These are phyloP conservation scores for Sphecodes monilicornis DNA, from an alignment of 2,888 invertebrate species.

Conservation along the genomic window DNA sequence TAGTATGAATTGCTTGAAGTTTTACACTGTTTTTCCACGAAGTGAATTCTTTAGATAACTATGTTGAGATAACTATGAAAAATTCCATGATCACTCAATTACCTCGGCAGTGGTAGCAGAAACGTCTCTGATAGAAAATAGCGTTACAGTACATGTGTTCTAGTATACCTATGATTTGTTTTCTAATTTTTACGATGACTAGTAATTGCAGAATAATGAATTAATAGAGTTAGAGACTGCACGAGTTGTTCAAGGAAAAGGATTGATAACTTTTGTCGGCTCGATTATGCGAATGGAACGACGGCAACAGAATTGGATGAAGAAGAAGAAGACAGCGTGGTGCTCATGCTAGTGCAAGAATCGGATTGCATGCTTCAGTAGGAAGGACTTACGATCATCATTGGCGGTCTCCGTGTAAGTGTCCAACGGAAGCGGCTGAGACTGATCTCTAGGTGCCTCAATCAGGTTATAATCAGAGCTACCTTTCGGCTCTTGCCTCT, in stretches of 20 bases:
- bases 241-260: neutral
- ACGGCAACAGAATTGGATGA: neutral
- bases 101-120: too few relatives aligned
- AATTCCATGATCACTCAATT: too few relatives aligned
- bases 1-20: too few relatives aligned
- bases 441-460: constrained; percentile 81
- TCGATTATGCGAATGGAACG: neutral
- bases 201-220: too few relatives aligned
- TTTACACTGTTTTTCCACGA: too few relatives aligned
- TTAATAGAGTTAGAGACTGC: too few relatives aligned
- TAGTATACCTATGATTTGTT: too few relatives aligned
- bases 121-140: too few relatives aligned
- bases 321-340: constrained; percentile 17
- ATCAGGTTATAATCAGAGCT: constrained; percentile 81
- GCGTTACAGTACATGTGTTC: too few relatives aligned
- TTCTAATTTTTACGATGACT: too few relatives aligned
- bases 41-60: too few relatives aligned
- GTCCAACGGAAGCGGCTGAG: constrained; percentile 84
- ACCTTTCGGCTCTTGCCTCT: constrained; percentile 86
- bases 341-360: constrained; percentile 57
- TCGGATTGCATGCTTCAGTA: constrained; percentile 80
- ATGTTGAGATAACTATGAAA: too few relatives aligned
- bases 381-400: constrained; percentile 86
- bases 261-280: neutral
- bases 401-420: constrained; percentile 86